A percentile compares a stretch with the other conserved stretches of the same genome.
phyloP scores from a whole-genome alignment of 92 coral and sea anemone genomes.

The Zoanthus solanderi region DNA sequence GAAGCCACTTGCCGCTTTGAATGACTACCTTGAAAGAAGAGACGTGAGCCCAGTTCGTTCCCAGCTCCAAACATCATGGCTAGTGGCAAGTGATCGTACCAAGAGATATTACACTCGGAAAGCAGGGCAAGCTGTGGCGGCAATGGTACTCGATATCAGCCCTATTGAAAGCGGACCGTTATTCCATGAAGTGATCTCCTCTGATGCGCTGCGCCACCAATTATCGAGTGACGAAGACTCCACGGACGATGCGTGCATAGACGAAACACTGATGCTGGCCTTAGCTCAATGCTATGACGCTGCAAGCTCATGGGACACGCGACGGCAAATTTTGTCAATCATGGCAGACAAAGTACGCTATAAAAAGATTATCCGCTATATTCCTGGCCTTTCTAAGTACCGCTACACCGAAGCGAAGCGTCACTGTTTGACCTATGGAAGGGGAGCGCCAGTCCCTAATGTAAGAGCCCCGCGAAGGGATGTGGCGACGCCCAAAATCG shows the following conservation, averaged over 20 bases:
- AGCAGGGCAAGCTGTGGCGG: slow-evolving; percentile 73
- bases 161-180: slow-evolving; percentile 61
- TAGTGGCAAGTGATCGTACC: slow-evolving; percentile 61
- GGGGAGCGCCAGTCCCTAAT: slow-evolving; percentile 67
- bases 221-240: slow-evolving; percentile 51
- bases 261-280: slow-evolving; percentile 70
- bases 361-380: slow-evolving; percentile 53
- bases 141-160: slow-evolving; percentile 60
- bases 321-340: slow-evolving; percentile 76
- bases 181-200: slow-evolving; percentile 61
- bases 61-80: slow-evolving; percentile 66
- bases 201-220: slow-evolving; percentile 49
- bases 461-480: background rate
- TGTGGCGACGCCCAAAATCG: background rate
- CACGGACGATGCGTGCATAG: slow-evolving; percentile 45
- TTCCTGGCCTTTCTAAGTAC: slow-evolving; percentile 78
- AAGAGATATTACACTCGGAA: slow-evolving; percentile 73
- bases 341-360: slow-evolving; percentile 76
- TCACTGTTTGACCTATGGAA: slow-evolving; percentile 70
- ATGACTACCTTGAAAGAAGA: slow-evolving; percentile 58
- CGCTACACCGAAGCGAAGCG: slow-evolving; percentile 54
- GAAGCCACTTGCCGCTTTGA: slow-evolving; percentile 51
- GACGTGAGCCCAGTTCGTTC: slow-evolving; percentile 81
- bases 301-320: slow-evolving; percentile 75
- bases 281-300: slow-evolving; percentile 74